phyloP scores from a whole-genome alignment of 2,888 invertebrate genomes.

The Pemphredon lugubris region DNA sequence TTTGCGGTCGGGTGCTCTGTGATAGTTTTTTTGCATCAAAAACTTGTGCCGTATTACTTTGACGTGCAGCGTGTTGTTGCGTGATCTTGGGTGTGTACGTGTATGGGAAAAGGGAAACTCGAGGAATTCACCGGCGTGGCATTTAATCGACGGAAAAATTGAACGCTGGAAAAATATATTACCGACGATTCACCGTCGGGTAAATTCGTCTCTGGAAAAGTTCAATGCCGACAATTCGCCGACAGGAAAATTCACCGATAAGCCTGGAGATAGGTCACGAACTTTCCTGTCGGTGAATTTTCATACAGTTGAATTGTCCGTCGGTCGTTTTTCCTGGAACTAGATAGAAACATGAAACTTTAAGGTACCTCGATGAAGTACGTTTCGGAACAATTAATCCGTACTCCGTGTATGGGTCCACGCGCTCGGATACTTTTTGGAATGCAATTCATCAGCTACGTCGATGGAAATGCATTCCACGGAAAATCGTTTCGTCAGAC shows the following conservation, averaged over 20 bases:
- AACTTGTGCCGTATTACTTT: not conserved
- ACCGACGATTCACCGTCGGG: no score
- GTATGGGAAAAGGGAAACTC: no score
- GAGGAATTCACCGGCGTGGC: no score
- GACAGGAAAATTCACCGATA: no score
- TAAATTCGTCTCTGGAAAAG: no score
- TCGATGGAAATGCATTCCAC: conserved; percentile 50
- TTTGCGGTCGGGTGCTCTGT: no score
- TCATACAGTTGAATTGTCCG: not conserved
- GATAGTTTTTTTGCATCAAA: not conserved
- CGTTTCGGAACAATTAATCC: conserved; percentile 40
- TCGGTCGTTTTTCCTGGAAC: conserved; percentile 35
- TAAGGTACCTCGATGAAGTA: conserved; percentile 78
- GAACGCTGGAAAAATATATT: no score
- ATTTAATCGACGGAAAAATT: no score
- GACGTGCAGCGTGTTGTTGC: conserved; percentile 12
- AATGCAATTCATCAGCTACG: conserved; percentile 49
- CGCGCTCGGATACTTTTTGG: conserved; percentile 44
- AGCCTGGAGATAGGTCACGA: no score
- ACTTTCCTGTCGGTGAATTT: no score
- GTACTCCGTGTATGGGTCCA: conserved; percentile 39
- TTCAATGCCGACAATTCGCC: no score
- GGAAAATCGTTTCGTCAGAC: conserved; percentile 53
- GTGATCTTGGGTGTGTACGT: conserved; percentile 35
- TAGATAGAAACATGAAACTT: conserved; percentile 53